Evolutionary conservation across 1,140 invertebrate species (phyloP).

Genomic region (Mactra quadrangularis): DNA sequence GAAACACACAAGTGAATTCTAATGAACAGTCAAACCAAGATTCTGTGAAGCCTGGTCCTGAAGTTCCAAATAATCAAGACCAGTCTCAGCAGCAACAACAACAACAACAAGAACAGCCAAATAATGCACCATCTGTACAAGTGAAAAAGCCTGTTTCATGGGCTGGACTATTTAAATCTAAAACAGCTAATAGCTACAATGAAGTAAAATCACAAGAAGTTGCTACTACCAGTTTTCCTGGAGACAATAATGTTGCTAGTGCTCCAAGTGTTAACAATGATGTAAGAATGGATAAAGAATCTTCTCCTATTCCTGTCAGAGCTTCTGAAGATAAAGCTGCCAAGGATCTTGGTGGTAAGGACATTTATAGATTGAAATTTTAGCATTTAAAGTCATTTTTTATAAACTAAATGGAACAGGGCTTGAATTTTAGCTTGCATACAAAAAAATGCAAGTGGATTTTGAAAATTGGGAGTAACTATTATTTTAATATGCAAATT

Average conservation of each 20-base stretch:
- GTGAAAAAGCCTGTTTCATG: constrained; percentile 41
- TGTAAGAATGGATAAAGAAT: constrained; percentile 34
- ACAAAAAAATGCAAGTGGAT: too few species aligned
- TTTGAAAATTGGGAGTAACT: too few species aligned
- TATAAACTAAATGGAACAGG: background rate
- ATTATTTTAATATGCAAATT: too few species aligned
- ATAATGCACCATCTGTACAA: background rate
- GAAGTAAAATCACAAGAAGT: background rate
- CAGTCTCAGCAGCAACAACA: background rate
- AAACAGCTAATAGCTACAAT: background rate
- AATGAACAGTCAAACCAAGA: background rate
- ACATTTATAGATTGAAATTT: background rate
- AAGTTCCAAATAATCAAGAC: background rate
- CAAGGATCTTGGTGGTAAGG: constrained; percentile 54
- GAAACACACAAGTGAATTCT: background rate
- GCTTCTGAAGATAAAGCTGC: constrained; percentile 51
- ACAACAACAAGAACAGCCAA: background rate
- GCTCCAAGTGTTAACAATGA: constrained; percentile 1
- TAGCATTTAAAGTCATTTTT: background rate
- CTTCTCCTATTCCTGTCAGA: constrained; percentile 26
- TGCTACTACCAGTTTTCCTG: background rate
- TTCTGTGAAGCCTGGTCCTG: background rate
- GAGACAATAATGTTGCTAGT: constrained; percentile 3
- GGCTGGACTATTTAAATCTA: constrained; percentile 51
- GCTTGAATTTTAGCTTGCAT: too few species aligned